Base-by-base conservation (phyloP, 2,797 vertebrate genomes). In the Microctenopoma stevenorrisi region DNA sequence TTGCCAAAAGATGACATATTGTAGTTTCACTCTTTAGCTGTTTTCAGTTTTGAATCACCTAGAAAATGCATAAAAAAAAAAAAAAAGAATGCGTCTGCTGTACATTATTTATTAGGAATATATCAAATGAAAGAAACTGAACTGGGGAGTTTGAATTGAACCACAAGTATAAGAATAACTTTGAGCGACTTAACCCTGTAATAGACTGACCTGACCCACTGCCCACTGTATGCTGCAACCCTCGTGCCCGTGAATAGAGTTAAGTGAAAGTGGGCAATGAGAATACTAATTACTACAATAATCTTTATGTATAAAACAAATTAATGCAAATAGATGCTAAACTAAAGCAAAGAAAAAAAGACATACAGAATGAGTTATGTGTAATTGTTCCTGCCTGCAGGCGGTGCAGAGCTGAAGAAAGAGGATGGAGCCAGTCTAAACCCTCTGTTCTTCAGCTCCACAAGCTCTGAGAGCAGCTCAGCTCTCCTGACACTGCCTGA, bases 401-500 rank as follows among this genome's bases (percentile, higher is more conserved):
- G 63, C 69, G 44, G 52, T 18, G 47, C 60, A 55, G 62, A 47
- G 53, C 71, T 50, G 43, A 73, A 58, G 38, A 30, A 68, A 63
- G 62, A 74, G 51, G 62, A 84, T 68, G 52, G 73, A 82, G 79
- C 42, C 64, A 47, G 78, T 72, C 61, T 81, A 78, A 80, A 76
- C 15, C 52, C 64, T 74, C 76, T 76, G 57, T 77, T 81, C 69
- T 78, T 14, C 8, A 55, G 76, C 78, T 83, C 70, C 4, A 44
- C 63, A 30, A 76, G 69, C 74, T 80, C 72, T 59, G 57, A 82
- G 70, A 85, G 70, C 52, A 59, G 54, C 57, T 74, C 28, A 8
- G 56, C 68, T 84, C 81, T 81, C 74, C 60, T 49, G 76, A 76
- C 12, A 59, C 52, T 56, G 68, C 69, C 68, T 85, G 79, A 87